These are phyloP conservation scores for Rafetus swinhoei DNA, from an alignment of 2,113 vertebrate genomes.

Conservation along the genomic window DNA sequence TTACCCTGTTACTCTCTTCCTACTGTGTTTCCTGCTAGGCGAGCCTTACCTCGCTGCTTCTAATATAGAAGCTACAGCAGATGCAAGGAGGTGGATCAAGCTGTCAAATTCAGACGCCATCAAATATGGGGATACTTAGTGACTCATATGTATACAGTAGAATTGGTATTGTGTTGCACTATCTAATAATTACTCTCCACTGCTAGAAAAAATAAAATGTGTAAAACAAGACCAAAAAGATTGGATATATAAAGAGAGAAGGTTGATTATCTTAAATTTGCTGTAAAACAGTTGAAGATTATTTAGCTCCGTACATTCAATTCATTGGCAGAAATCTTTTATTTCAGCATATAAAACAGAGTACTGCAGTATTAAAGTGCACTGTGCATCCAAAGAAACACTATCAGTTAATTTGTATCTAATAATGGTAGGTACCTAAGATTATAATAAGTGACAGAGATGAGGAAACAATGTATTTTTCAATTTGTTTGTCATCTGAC, in stretches of 20 bases:
- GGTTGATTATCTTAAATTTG: neutral
- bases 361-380: conserved; percentile 13
- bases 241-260: neutral
- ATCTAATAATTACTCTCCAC: neutral
- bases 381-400: conserved; percentile 33
- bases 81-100: conserved; percentile 5
- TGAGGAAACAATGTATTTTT: conserved; percentile 22
- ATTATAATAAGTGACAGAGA: neutral
- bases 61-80: neutral
- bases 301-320: neutral
- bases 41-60: neutral
- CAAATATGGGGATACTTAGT: neutral
- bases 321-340: neutral
- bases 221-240: neutral
- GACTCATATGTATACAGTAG: conserved; percentile 4
- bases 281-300: neutral
- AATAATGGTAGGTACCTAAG: conserved; percentile 10
- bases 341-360: neutral
- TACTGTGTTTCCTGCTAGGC: neutral
- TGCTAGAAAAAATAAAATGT: neutral
- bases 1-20: neutral
- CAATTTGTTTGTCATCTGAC: conserved; percentile 39
- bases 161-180: neutral
- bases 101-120: neutral
- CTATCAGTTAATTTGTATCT: conserved; percentile 36